Conservation (phyloP, 2,797 vertebrate genomes). For the Telmatherina bonti region DNA sequence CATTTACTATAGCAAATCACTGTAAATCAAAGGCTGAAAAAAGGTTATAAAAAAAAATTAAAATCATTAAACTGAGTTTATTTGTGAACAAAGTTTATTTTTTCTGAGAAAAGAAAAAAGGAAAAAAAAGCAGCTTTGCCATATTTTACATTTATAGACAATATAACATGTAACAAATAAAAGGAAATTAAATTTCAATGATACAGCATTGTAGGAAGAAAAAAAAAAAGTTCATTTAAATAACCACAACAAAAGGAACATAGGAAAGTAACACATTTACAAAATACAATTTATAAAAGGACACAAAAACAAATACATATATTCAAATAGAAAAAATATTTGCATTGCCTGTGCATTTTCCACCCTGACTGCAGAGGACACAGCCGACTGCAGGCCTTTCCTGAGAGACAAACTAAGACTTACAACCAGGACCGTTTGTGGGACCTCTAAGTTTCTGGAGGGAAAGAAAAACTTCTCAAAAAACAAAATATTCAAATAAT, state of each 20-base stretch:
- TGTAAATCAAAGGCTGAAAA: neutral
- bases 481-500: neutral
- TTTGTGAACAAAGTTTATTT: neutral
- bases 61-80: neutral
- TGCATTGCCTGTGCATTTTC: conserved; percentile 91
- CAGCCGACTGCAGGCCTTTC: neutral
- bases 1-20: too few relatives aligned
- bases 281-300: conserved; percentile 84
- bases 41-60: neutral
- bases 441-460: neutral
- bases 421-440: neutral
- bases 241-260: conserved; percentile 75
- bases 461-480: neutral
- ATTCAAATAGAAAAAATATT: conserved; percentile 81
- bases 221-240: conserved; percentile 77
- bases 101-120: neutral
- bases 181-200: neutral
- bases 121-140: neutral
- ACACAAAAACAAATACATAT: conserved; percentile 37
- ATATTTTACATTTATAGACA: neutral
- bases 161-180: neutral
- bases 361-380: conserved; percentile 2
- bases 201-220: neutral
- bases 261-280: conserved; percentile 71
- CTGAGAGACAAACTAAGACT: conserved; percentile 2